These are phyloP conservation scores for Drosophila tripunctata DNA, from an alignment of 2,888 invertebrate genomes.

Conservation along the genomic window DNA sequence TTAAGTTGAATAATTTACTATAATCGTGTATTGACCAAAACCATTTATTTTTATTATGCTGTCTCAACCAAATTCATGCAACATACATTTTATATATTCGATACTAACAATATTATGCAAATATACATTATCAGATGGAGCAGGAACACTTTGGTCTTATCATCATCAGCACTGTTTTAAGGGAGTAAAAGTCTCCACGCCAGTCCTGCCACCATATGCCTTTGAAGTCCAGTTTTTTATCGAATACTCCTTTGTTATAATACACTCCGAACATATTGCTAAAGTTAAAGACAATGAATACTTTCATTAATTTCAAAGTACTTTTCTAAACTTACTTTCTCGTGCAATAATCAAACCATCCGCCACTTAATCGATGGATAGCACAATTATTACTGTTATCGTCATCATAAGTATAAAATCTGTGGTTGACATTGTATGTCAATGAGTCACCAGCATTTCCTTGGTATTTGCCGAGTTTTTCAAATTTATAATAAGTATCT, in stretches of 20 bases:
- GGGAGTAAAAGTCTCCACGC: background rate
- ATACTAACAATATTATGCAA: no score
- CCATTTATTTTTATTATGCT: no score
- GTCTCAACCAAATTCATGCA: no score
- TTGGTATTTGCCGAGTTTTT: background rate
- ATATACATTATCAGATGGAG: no score
- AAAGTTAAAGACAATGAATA: background rate
- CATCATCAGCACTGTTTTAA: slow-evolving; percentile 2
- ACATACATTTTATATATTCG: no score
- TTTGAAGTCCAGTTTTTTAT: background rate
- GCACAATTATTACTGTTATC: background rate
- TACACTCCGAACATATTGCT: slow-evolving; percentile 3
- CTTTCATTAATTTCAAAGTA: no score
- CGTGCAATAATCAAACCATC: background rate
- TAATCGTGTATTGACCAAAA: no score
- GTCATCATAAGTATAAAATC: background rate
- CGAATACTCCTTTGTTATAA: background rate
- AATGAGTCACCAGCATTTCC: slow-evolving; percentile 2
- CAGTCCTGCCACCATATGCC: slow-evolving; percentile 3
- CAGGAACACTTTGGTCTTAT: background rate
- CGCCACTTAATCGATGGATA: background rate
- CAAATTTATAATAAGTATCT: background rate
- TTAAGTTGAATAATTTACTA: no score
- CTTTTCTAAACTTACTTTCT: background rate
- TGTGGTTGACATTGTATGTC: background rate